Evolutionary conservation across 1,140 invertebrate genomes (phyloP).

Genomic region (Andrena cerasifolii): DNA sequence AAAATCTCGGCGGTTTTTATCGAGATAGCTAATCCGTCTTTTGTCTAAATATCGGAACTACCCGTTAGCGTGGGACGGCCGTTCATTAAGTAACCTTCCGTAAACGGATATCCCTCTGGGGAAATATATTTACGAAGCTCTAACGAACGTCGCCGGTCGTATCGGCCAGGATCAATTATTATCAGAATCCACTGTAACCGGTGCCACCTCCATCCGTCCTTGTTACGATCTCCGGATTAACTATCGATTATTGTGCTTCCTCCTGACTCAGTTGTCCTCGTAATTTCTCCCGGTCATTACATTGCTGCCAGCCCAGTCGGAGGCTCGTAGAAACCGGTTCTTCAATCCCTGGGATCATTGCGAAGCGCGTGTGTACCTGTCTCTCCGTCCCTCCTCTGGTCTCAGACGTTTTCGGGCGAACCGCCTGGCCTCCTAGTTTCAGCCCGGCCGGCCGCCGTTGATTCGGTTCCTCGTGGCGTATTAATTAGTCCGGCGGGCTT

Average conservation of each 20-base stretch:
- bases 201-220: not conserved
- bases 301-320: slow-evolving; percentile 20
- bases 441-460: not conserved
- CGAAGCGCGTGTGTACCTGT: not conserved
- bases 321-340: slow-evolving; percentile 28
- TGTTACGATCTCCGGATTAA: not conserved
- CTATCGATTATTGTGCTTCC: slow-evolving; percentile 1
- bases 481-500: slow-evolving; percentile 15
- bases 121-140: not conserved
- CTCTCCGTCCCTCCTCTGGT: not conserved
- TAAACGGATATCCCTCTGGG: not conserved
- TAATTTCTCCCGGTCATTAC: slow-evolving; percentile 7
- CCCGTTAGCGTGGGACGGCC: not conserved
- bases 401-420: too few species aligned
- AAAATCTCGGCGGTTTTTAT: too few species aligned
- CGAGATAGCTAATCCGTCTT: too few species aligned
- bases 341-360: slow-evolving; percentile 25
- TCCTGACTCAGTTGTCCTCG: not conserved
- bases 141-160: slow-evolving; percentile 6
- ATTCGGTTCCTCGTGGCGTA: not conserved
- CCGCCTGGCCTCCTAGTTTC: too few species aligned
- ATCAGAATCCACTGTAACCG: not conserved
- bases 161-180: slow-evolving; percentile 22
- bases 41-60: too few species aligned
- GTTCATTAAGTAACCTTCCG: not conserved